A percentile compares a stretch with the other conserved stretches of the same genome.
phyloP scores from a whole-genome alignment of 2,797 vertebrate species.

The Melanotaenia parkinsoni region DNA sequence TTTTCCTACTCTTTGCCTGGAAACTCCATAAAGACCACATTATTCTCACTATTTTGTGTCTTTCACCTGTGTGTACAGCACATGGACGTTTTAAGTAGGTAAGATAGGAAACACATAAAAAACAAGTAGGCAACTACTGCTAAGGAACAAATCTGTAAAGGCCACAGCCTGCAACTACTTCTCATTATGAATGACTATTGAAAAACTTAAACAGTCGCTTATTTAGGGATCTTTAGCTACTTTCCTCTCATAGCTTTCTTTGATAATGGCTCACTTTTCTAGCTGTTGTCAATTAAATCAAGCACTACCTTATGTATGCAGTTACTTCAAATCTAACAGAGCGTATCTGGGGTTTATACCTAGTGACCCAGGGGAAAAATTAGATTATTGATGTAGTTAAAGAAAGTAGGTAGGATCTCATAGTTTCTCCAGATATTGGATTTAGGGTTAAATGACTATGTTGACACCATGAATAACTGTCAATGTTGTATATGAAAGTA shows the following conservation, averaged over 20 bases:
- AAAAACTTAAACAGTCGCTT: background rate
- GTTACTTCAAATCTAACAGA: constrained; percentile 4
- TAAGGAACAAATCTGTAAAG: background rate
- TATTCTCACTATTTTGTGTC: background rate
- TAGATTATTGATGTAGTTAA: background rate
- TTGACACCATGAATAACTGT: background rate
- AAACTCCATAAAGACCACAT: background rate
- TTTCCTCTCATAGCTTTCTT: too few relatives aligned
- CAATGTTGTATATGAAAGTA: background rate
- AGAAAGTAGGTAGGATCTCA: background rate
- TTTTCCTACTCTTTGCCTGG: background rate
- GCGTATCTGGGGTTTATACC: background rate
- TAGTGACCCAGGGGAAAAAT: background rate
- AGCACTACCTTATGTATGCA: background rate
- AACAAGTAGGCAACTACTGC: background rate
- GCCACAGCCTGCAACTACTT: background rate
- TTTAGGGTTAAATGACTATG: background rate
- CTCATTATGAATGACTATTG: background rate
- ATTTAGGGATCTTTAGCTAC: background rate
- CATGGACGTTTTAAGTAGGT: background rate
- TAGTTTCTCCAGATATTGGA: constrained; percentile 12
- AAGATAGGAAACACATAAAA: background rate
- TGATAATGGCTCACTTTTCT: constrained; percentile 56
- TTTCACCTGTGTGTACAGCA: background rate
- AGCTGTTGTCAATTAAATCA: constrained; percentile 8